A percentile compares a stretch with the other conserved stretches of the same genome.
These are phyloP conservation scores for Brachionus sp. DNA, from an alignment of 1,140 invertebrate species.

Conservation along the genomic window DNA sequence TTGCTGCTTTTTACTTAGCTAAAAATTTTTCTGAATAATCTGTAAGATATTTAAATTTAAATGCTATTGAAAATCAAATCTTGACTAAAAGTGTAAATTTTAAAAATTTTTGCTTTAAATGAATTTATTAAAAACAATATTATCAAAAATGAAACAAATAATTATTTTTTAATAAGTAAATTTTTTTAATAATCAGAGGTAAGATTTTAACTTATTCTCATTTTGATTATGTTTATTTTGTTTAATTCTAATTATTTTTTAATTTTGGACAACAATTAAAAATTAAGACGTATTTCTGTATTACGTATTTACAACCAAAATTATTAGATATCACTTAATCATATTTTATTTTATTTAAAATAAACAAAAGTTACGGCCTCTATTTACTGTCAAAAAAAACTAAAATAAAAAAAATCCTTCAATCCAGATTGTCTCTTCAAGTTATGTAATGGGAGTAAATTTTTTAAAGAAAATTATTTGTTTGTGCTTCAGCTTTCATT, in stretches of 20 bases:
- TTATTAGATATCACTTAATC: background rate
- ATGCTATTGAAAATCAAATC: no score
- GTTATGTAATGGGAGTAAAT: background rate
- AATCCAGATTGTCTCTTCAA: background rate
- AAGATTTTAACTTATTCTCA: background rate
- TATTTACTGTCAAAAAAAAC: conserved; percentile 3
- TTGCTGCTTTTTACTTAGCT: no score
- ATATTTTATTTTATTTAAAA: conserved; percentile 9
- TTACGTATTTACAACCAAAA: background rate
- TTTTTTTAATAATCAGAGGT: background rate
- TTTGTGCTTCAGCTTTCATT: background rate
- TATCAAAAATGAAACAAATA: background rate
- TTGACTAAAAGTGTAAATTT: background rate
- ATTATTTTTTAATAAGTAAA: background rate
- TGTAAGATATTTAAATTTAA: no score
- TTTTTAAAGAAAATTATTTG: background rate
- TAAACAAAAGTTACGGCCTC: conserved; percentile 1
- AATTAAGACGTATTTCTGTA: background rate
- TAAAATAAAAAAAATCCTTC: background rate
- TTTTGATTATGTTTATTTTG: background rate
- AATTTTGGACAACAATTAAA: background rate
- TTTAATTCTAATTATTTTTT: background rate
- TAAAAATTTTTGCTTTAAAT: background rate
- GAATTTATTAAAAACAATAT: background rate
- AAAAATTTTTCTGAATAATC: no score